These are phyloP conservation scores for Lytechinus pictus DNA, from an alignment of 35 echinoderm and acorn worm species.

Conservation along the genomic window DNA sequence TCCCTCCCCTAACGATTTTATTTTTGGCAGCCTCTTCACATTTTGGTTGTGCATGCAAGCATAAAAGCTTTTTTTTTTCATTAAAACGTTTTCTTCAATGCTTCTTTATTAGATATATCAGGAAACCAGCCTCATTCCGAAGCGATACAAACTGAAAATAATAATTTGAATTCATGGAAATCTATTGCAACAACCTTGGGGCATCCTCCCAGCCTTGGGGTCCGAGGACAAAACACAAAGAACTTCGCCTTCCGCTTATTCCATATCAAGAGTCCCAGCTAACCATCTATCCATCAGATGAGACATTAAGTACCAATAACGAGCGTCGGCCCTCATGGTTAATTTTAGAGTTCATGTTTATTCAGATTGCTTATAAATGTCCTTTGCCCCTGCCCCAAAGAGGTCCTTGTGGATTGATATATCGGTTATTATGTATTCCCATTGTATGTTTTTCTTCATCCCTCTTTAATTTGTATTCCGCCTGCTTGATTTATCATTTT, in stretches of 20 bases:
- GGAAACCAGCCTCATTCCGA: not conserved
- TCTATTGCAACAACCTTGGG: not conserved
- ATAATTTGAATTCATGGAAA: not conserved
- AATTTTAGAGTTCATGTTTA: not conserved
- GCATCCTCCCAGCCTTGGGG: not conserved
- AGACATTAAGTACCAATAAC: constrained; percentile 2
- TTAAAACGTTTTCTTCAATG: too few species aligned
- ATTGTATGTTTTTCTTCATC: not conserved
- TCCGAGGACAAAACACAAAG: not conserved
- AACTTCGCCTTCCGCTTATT: not conserved
- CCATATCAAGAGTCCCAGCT: not conserved
- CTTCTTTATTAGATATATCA: too few species aligned
- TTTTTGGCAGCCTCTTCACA: too few species aligned
- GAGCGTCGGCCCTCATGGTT: not conserved
- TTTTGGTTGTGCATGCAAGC: too few species aligned
- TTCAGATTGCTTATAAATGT: constrained; percentile 6
- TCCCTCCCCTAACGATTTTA: too few species aligned
- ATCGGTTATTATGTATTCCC: not conserved
- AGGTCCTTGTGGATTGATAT: not conserved
- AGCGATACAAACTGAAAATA: not conserved
- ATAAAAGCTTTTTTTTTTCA: too few species aligned
- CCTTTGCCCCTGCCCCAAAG: not conserved
- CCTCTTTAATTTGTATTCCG: not conserved
- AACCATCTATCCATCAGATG: not conserved
- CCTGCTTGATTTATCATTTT: not conserved